Evolutionary conservation across 2,113 vertebrate species (phyloP).

Genomic region (Odocoileus virginianus): DNA sequence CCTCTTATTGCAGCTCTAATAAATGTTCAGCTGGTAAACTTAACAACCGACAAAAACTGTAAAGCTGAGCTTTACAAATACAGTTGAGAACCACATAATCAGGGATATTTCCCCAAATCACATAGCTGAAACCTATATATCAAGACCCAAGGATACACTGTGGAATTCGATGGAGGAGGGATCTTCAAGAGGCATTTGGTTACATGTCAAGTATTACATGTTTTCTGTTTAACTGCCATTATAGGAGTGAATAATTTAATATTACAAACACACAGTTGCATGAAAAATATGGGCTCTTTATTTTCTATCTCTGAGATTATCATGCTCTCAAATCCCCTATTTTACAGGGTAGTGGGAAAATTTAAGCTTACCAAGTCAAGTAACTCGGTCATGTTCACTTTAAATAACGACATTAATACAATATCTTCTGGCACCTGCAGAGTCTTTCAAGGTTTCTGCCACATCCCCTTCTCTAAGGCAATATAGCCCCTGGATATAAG

Average conservation of each 20-base stretch:
- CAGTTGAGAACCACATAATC: neutral
- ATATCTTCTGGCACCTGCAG: neutral
- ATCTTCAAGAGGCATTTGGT: neutral
- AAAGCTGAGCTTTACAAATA: neutral
- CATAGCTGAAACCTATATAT: neutral
- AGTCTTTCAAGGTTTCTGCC: neutral
- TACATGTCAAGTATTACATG: neutral
- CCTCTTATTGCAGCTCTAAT: neutral
- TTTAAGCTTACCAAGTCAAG: neutral
- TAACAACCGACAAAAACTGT: neutral
- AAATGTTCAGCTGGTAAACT: neutral
- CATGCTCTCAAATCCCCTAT: neutral
- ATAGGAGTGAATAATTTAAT: neutral
- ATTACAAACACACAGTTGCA: neutral
- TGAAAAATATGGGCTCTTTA: neutral
- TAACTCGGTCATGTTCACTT: neutral
- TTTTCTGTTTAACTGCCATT: neutral
- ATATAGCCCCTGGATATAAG: neutral
- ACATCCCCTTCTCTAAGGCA: neutral
- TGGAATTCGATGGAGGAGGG: neutral
- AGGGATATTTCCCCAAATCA: neutral
- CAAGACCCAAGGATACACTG: neutral
- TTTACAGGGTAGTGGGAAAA: neutral
- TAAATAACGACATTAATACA: neutral
- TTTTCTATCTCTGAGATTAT: neutral